Evolutionary conservation across 2,113 vertebrate species (phyloP).

Genomic region (Equus quagga): DNA sequence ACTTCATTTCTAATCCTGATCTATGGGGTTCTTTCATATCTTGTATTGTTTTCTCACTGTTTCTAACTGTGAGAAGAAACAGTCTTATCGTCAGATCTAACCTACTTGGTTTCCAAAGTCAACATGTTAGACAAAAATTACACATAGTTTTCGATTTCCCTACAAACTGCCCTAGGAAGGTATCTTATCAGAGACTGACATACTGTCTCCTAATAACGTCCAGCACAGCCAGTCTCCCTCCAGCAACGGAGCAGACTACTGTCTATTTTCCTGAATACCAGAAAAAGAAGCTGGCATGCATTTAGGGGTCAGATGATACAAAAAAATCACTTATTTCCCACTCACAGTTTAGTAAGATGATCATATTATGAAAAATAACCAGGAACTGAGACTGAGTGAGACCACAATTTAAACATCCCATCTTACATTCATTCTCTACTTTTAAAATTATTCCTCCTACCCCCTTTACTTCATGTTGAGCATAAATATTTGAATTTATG

Average conservation of each 20-base stretch:
- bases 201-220: neutral
- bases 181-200: neutral
- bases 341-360: neutral
- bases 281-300: neutral
- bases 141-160: neutral
- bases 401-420: neutral
- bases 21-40: too few species aligned
- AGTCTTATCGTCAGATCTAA: neutral
- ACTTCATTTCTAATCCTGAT: too few species aligned
- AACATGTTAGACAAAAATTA: neutral
- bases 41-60: too few species aligned
- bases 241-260: neutral
- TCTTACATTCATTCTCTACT: neutral
- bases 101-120: neutral
- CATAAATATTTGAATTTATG: neutral
- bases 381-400: neutral
- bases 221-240: neutral
- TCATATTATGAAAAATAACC: neutral
- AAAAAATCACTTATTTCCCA: neutral
- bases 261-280: neutral
- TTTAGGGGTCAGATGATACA: neutral
- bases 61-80: too few species aligned
- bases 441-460: neutral
- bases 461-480: neutral
- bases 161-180: neutral